These are phyloP conservation scores for Exocentrus adspersus DNA, from an alignment of 2,888 invertebrate species.

Conservation along the genomic window DNA sequence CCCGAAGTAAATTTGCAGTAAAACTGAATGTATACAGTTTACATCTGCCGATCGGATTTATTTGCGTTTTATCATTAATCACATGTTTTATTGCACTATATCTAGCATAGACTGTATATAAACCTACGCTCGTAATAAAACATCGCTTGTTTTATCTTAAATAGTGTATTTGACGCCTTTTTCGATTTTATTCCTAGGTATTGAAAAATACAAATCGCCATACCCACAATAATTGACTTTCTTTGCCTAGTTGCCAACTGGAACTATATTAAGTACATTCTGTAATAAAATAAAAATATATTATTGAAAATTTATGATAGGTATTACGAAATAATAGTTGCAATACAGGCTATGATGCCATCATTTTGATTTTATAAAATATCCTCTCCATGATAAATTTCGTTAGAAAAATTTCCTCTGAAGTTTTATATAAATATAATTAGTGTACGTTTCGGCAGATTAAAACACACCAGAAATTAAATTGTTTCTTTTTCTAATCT, in stretches of 20 bases:
- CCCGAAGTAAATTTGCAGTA: slow-evolving; percentile 27
- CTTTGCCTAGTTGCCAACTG: too few species aligned
- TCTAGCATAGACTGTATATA: slow-evolving; percentile 23
- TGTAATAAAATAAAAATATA: too few species aligned
- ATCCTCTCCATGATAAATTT: too few species aligned
- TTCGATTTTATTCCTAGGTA: background rate
- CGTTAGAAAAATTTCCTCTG: too few species aligned
- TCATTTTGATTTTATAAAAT: too few species aligned
- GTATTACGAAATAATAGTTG: too few species aligned
- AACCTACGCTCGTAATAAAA: slow-evolving; percentile 25
- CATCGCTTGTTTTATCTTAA: slow-evolving; percentile 9
- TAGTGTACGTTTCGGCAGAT: background rate
- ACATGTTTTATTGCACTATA: slow-evolving; percentile 27
- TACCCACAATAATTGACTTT: too few species aligned
- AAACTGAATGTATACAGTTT: slow-evolving; percentile 28
- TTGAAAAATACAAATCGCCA: too few species aligned
- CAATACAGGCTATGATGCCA: too few species aligned
- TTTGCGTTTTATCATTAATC: slow-evolving; percentile 29
- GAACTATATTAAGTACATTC: too few species aligned
- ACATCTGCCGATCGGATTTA: slow-evolving; percentile 27
- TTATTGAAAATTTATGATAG: too few species aligned
- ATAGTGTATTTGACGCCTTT: slow-evolving; percentile 15
- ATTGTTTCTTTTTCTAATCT: background rate
- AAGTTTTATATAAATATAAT: background rate
- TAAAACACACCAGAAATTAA: background rate